These are phyloP conservation scores for Candoia aspera DNA, from an alignment of 2,113 vertebrate genomes.

Conservation along the genomic window DNA sequence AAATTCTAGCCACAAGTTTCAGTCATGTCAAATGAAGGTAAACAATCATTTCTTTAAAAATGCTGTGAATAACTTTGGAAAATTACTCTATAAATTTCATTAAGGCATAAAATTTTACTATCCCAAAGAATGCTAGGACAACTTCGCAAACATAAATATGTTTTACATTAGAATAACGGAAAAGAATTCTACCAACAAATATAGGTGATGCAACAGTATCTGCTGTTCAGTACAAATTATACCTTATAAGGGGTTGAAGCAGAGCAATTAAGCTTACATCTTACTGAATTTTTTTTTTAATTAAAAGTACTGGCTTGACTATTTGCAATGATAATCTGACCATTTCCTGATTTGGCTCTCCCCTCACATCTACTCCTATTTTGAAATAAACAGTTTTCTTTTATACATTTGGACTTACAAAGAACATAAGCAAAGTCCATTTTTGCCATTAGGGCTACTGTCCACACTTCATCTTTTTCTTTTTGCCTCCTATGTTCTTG, in stretches of 20 bases:
- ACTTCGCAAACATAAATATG: background rate
- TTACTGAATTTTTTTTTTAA: background rate
- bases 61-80: background rate
- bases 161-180: background rate
- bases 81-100: slow-evolving; percentile 9
- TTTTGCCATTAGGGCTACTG: background rate
- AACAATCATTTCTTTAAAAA: background rate
- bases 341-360: background rate
- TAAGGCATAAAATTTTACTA: background rate
- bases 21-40: background rate
- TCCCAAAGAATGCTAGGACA: slow-evolving; percentile 11
- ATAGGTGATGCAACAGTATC: background rate
- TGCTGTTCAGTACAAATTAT: background rate
- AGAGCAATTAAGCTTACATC: background rate
- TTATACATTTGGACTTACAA: background rate
- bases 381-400: background rate
- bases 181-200: slow-evolving; percentile 13
- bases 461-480: background rate
- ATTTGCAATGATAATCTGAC: background rate
- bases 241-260: background rate
- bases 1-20: background rate
- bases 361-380: background rate
- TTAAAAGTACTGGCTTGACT: background rate
- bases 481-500: background rate
- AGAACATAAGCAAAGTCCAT: background rate